phyloP scores from a whole-genome alignment of 2,888 invertebrate genomes.

The Lacanobia wlatinum region DNA sequence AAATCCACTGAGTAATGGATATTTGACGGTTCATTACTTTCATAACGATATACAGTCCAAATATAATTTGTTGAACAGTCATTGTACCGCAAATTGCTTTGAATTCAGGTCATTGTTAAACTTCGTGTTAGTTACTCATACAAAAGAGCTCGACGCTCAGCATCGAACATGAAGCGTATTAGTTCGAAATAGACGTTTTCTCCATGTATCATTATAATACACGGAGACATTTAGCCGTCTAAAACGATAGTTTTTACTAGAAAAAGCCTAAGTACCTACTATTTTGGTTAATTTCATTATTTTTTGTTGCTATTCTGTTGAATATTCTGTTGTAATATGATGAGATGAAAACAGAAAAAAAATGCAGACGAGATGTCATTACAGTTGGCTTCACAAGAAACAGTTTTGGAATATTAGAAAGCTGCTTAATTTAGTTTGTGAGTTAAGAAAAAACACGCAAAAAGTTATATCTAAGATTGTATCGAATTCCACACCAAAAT shows the following conservation, averaged over 20 bases:
- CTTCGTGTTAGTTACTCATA: slow-evolving; percentile 19
- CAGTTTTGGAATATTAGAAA: too few species aligned
- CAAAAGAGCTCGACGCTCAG: slow-evolving; percentile 28
- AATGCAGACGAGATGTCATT: too few species aligned
- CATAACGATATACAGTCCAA: slow-evolving; percentile 1
- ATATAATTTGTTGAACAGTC: slow-evolving; percentile 11
- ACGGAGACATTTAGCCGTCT: too few species aligned
- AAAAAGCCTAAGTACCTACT: background rate
- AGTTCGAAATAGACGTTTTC: background rate
- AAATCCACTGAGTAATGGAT: slow-evolving; percentile 25
- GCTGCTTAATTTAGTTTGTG: too few species aligned
- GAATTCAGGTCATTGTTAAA: slow-evolving; percentile 39
- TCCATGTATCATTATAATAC: too few species aligned
- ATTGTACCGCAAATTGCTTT: slow-evolving; percentile 17
- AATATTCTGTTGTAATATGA: too few species aligned
- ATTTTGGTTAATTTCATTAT: background rate
- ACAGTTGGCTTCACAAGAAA: too few species aligned
- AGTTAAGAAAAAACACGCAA: too few species aligned
- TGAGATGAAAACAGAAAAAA: too few species aligned
- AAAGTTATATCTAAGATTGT: too few species aligned
- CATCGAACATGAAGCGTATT: background rate
- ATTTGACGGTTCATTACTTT: slow-evolving; percentile 36
- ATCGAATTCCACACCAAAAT: too few species aligned
- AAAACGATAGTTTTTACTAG: background rate
- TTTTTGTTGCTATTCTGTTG: background rate